Evolutionary conservation across 2,113 vertebrate species (phyloP).

Genomic region (Diphyllodes magnificus): DNA sequence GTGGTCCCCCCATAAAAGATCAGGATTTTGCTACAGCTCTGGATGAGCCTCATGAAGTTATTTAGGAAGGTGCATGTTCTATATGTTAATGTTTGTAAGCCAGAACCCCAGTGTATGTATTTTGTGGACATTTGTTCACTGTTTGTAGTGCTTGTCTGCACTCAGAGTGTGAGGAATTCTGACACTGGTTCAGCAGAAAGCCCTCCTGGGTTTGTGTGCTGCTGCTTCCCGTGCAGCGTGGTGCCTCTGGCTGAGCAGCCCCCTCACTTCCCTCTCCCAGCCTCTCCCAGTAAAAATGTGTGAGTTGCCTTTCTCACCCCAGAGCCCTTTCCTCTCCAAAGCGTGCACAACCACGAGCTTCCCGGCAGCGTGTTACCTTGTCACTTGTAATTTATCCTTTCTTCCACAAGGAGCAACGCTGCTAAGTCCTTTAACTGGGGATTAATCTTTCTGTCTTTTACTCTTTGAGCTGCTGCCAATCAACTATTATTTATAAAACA

Average conservation of each 20-base stretch:
- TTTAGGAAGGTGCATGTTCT: not conserved
- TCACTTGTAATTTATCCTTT: not conserved
- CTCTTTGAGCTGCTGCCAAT: not conserved
- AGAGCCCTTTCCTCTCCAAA: not conserved
- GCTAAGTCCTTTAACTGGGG: not conserved
- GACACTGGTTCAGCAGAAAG: not conserved
- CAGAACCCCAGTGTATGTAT: not conserved
- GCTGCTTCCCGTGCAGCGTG: not conserved
- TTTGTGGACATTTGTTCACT: not conserved
- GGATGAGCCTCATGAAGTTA: not conserved
- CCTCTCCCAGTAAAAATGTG: not conserved
- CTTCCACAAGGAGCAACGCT: not conserved
- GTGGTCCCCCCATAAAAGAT: not conserved
- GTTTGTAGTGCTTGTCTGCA: not conserved
- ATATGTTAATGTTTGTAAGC: not conserved
- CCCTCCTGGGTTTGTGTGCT: not conserved
- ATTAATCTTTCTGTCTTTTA: not conserved
- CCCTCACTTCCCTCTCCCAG: not conserved
- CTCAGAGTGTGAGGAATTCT: not conserved
- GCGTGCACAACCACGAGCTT: not conserved
- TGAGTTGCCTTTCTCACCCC: not conserved
- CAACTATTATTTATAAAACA: not conserved
- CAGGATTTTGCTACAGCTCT: not conserved
- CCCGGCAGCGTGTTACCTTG: rapidly evolving
- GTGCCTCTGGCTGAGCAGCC: not conserved